These are phyloP conservation scores for Mimumesa dahlbomi DNA, from an alignment of 2,888 invertebrate species.

Conservation along the genomic window DNA sequence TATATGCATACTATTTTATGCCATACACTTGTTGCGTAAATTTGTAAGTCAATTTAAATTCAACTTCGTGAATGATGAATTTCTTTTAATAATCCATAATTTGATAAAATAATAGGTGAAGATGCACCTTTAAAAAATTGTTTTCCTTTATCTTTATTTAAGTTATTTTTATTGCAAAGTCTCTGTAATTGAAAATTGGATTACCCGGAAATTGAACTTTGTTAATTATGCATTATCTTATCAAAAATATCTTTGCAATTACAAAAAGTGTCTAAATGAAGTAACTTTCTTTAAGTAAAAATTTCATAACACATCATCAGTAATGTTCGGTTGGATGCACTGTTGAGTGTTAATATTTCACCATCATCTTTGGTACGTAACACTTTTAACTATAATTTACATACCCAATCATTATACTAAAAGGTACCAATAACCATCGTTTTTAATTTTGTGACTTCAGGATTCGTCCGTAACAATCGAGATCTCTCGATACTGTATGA, in stretches of 20 bases:
- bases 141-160: too few species aligned
- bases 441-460: conserved; percentile 32
- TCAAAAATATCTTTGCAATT: conserved; percentile 1
- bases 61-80: conserved; percentile 15
- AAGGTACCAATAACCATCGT: conserved; percentile 30
- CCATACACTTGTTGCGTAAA: conserved; percentile 19
- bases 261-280: background rate
- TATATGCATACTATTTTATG: conserved; percentile 1
- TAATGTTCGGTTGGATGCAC: conserved; percentile 25
- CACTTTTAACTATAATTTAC: conserved; percentile 31
- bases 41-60: conserved; percentile 20
- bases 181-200: background rate
- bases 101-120: background rate
- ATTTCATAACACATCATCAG: background rate
- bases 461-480: conserved; percentile 29
- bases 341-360: conserved; percentile 14
- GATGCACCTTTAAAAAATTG: too few species aligned
- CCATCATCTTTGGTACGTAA: conserved; percentile 58
- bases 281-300: background rate
- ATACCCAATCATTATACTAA: conserved; percentile 34
- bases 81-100: conserved; percentile 1
- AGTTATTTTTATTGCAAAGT: background rate
- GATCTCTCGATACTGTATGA: conserved; percentile 7
- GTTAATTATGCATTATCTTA: background rate
- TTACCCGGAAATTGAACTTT: background rate